These are phyloP conservation scores for Melanotaenia nigrans DNA, from an alignment of 2,797 vertebrate species.

Conservation along the genomic window DNA sequence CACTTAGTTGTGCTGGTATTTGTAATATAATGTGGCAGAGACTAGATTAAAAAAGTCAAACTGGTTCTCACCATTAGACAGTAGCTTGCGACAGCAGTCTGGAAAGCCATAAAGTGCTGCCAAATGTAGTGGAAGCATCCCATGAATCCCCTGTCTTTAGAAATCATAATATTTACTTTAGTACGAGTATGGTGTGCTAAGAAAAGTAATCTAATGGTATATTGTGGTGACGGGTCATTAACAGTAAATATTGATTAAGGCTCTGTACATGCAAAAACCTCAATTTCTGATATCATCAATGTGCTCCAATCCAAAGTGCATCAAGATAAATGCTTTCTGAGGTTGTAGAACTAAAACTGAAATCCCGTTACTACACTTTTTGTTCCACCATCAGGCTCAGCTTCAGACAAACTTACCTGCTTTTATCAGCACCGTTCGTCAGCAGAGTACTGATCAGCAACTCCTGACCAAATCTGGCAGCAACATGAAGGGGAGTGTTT, in stretches of 20 bases:
- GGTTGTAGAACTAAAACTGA: background rate
- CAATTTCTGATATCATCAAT: background rate
- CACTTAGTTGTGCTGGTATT: background rate
- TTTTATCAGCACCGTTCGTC: conserved; percentile 93
- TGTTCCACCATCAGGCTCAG: background rate
- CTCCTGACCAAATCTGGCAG: conserved; percentile 95
- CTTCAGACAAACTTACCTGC: conserved; percentile 78
- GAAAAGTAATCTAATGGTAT: background rate
- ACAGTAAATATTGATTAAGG: background rate
- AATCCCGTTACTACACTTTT: background rate
- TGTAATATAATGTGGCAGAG: background rate
- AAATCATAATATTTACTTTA: conserved; percentile 26
- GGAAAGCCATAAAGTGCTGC: conserved; percentile 93
- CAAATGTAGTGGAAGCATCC: conserved; percentile 96
- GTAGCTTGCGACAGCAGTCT: conserved; percentile 96
- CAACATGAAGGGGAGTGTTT: conserved; percentile 94
- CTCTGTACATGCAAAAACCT: background rate
- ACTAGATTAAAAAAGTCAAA: background rate
- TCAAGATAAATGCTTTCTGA: background rate
- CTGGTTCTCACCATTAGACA: conserved; percentile 88
- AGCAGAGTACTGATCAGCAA: conserved; percentile 94
- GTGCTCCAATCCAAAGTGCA: background rate
- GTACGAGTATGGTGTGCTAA: background rate
- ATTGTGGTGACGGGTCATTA: background rate
- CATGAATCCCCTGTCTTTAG: conserved; percentile 89